Percentiles rank a stretch among this genome's conserved stretches.
Evolutionary conservation across 2,113 vertebrate genomes (phyloP).

Genomic region (Apistogramma diplotaenia): DNA sequence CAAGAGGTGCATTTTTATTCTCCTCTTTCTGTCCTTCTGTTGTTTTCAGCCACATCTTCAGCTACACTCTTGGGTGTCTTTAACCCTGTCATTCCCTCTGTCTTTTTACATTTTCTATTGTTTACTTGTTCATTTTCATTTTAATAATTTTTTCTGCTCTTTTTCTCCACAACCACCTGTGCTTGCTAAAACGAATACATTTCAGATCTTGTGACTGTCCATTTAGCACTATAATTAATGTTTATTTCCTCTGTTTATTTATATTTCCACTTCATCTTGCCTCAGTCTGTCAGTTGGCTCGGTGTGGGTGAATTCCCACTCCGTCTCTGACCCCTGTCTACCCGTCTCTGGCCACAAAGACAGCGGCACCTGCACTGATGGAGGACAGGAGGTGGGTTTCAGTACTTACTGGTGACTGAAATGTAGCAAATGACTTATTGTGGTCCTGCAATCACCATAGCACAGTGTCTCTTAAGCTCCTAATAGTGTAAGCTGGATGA

Average conservation of each 20-base stretch:
- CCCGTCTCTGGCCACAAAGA: slow-evolving; percentile 81
- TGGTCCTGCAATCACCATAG: no score
- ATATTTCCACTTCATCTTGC: neutral
- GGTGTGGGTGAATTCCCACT: slow-evolving; percentile 86
- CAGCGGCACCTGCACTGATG: slow-evolving; percentile 82
- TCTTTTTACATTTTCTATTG: neutral
- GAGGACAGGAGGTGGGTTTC: slow-evolving; percentile 82
- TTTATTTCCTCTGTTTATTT: neutral
- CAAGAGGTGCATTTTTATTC: slow-evolving; percentile 67
- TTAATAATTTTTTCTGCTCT: neutral
- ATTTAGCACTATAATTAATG: no score
- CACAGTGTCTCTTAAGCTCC: no score
- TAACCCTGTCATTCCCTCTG: neutral
- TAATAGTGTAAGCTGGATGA: no score
- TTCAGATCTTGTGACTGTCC: neutral
- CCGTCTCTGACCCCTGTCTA: slow-evolving; percentile 81
- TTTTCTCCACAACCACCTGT: neutral
- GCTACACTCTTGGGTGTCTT: neutral
- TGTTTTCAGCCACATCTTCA: neutral
- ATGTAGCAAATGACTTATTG: no score
- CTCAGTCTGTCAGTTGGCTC: slow-evolving; percentile 81
- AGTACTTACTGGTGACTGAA: neutral
- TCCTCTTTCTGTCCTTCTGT: neutral
- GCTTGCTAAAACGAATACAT: neutral
- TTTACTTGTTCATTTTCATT: neutral